Evolutionary conservation across 2,888 invertebrate species (phyloP), one percentile per base, ranked within the genome.

Genomic region (Rambutsinella grinnellia): DNA sequence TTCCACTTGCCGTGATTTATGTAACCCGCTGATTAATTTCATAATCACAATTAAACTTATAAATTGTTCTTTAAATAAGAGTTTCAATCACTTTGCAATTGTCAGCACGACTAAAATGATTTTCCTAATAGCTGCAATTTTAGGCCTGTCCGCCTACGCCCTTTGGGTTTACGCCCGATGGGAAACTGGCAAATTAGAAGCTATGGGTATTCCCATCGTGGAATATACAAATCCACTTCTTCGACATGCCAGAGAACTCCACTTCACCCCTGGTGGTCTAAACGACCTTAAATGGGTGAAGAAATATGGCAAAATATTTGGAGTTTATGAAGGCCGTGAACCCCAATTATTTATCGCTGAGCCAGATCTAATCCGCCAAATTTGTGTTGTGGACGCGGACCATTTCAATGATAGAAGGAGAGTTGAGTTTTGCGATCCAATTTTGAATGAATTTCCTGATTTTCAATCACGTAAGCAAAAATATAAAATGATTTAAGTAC

Each of bases 301-400:
- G 23, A 47, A 71, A 54, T 74, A 78, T 51, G 83, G 83, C 0
- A 47, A 68, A 19, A 60, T 82, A 27, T 84, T 67, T 66, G 83
- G 82, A 56, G 82, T 83, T 21, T 82, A 80, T 36, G 79, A 79
- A 66, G 82, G 82, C 10, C 28, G 82, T 0, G 3, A 62, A 8
- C 67, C 81, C 0, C 75, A 76, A 47, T 8, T 80, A 0, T 68
- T 74, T 21, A 49, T 80, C 13, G 62, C 76, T 36, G 81, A 67
- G 26, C 66, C 79, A 0, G 80, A 82, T 21, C 24, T 82, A 8
- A 61, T 80, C 1, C 76, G 78, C 15, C 24, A 58, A 0, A 78
- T 82, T 3, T 66, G 54, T n/a, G 67, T 80, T 1, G 79, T 79
- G 27, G 79, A 82, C 46, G 46, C 71, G 1, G 67, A 74, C 0